Evolutionary conservation across 2,113 vertebrate species (phyloP).

Genomic region (Salvelinus namaycush): DNA sequence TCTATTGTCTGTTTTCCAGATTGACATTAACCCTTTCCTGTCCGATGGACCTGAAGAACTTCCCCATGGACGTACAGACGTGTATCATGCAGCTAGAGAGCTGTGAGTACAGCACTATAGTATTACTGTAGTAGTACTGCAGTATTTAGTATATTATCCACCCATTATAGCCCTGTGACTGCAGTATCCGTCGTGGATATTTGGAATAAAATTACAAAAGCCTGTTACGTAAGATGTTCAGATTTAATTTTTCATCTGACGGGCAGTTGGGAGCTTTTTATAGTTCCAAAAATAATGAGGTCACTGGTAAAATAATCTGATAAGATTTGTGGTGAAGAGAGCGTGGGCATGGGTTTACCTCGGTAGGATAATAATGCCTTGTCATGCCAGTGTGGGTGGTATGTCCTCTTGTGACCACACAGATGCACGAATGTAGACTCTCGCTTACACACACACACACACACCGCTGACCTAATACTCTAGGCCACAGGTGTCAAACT

Average conservation of each 20-base stretch:
- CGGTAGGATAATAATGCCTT: neutral
- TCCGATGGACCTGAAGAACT: conserved; percentile 87
- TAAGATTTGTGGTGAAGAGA: neutral
- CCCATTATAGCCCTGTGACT: neutral
- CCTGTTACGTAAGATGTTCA: neutral
- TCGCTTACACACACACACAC: neutral
- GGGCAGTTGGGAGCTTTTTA: neutral
- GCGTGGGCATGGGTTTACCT: neutral
- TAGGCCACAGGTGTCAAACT: too few species aligned
- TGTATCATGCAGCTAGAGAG: conserved; percentile 86
- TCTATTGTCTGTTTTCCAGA: conserved; percentile 49
- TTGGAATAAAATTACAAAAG: neutral
- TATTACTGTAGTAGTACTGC: neutral
- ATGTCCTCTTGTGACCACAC: neutral
- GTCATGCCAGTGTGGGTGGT: neutral
- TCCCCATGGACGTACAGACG: conserved; percentile 86
- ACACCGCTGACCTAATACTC: neutral
- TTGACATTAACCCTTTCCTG: conserved; percentile 84
- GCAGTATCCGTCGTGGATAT: neutral
- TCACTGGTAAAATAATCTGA: neutral
- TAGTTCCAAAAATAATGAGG: neutral
- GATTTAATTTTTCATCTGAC: neutral
- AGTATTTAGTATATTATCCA: neutral
- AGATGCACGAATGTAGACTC: neutral
- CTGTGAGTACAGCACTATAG: conserved; percentile 71